These are phyloP conservation scores for Andrena trimmerana DNA, from an alignment of 2,888 invertebrate species.

Conservation along the genomic window DNA sequence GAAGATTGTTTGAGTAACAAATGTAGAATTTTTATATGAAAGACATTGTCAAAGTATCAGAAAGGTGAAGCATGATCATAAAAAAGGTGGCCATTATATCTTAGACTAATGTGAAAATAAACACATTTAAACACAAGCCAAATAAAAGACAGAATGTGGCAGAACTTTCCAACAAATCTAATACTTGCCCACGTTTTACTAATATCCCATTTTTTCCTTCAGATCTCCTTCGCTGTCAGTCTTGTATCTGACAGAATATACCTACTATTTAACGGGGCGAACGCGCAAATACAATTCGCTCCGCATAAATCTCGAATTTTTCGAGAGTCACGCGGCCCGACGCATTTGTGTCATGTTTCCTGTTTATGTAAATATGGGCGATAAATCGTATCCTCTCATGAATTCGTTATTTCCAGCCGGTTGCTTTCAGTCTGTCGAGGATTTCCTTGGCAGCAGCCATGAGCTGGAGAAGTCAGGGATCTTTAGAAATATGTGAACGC, in stretches of 20 bases:
- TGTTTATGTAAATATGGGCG: constrained; percentile 79
- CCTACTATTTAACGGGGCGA: constrained; percentile 50
- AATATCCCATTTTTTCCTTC: constrained; percentile 6
- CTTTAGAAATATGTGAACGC: constrained; percentile 18
- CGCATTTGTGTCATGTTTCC: constrained; percentile 75
- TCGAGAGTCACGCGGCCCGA: constrained; percentile 45
- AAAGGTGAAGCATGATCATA: too few species aligned
- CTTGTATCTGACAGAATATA: not conserved
- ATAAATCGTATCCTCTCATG: constrained; percentile 81
- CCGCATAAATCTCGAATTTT: constrained; percentile 65
- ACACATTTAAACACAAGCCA: too few species aligned
- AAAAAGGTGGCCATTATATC: too few species aligned
- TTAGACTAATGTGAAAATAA: too few species aligned
- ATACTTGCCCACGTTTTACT: not conserved
- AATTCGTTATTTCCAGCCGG: constrained; percentile 82
- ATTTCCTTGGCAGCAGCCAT: constrained; percentile 21
- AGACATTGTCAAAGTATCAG: too few species aligned
- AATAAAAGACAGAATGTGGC: too few species aligned
- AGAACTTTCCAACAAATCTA: too few species aligned
- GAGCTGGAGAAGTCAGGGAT: constrained; percentile 17
- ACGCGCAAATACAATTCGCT: constrained; percentile 52
- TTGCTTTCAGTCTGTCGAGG: constrained; percentile 65
- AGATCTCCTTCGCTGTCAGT: not conserved
- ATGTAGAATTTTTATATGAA: too few species aligned
- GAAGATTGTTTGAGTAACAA: too few species aligned